Conservation (phyloP, 2,797 vertebrate species). For the Acrocephalus scirpaceus region DNA sequence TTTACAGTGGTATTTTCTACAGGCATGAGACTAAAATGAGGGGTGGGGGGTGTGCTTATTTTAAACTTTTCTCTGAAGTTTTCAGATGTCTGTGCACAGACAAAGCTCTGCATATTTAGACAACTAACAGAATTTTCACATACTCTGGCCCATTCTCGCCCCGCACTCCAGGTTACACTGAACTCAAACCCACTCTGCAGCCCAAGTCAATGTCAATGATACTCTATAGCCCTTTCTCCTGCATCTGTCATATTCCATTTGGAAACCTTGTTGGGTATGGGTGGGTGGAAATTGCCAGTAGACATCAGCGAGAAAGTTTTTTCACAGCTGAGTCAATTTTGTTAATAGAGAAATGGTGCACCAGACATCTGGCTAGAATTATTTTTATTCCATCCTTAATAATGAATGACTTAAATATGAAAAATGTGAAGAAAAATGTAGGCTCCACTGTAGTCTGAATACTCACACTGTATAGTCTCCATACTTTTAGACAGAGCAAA, state of each 20-base stretch:
- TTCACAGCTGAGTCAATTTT: neutral
- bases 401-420: neutral
- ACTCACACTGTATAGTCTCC: neutral
- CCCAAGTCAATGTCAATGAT: neutral
- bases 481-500: neutral
- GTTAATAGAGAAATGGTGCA: neutral
- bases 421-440: neutral
- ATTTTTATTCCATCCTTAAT: neutral
- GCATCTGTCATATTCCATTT: neutral
- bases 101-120: neutral
- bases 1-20: neutral
- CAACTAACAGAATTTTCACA: neutral
- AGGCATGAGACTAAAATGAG: accelerated
- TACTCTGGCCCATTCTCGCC: neutral
- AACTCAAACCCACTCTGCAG: neutral
- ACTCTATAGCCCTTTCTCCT: neutral
- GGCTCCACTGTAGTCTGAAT: neutral
- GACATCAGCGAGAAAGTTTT: neutral
- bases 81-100: neutral
- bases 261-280: neutral
- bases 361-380: neutral
- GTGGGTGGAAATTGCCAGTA: neutral
- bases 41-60: neutral
- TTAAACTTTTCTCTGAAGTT: neutral
- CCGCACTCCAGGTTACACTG: accelerated